Evolutionary conservation across 2,888 invertebrate genomes (phyloP).

Genomic region (Chloroclystis v-ata): DNA sequence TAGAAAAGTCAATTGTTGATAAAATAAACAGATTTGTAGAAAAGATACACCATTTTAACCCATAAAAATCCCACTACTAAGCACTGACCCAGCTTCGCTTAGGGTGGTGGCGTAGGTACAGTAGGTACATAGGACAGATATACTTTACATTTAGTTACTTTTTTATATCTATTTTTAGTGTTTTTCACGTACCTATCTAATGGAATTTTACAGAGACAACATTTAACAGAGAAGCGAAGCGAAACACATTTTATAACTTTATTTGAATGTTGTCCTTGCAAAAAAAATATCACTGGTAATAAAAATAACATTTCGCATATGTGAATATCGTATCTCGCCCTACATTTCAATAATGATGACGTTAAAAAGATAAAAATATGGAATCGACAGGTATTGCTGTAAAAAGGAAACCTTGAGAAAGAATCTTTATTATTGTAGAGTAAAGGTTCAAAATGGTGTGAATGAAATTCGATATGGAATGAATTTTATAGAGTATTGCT

Average conservation of each 20-base stretch:
- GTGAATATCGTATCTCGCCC: conserved; percentile 21
- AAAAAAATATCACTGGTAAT: conserved; percentile 19
- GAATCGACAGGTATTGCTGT: conserved; percentile 1
- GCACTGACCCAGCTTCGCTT: no score
- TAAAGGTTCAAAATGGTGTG: background rate
- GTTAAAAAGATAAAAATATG: conserved; percentile 8
- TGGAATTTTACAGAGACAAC: no score
- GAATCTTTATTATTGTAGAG: background rate
- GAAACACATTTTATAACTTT: background rate
- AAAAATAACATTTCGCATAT: conserved; percentile 26
- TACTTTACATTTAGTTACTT: no score
- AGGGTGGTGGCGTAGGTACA: no score
- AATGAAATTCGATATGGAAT: background rate
- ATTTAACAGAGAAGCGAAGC: conserved; percentile 4
- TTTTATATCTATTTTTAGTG: no score
- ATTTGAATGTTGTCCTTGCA: conserved; percentile 4
- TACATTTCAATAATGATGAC: conserved; percentile 16
- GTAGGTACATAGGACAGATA: no score
- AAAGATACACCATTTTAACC: no score
- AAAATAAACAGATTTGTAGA: no score
- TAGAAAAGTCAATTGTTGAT: no score
- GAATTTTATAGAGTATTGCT: background rate
- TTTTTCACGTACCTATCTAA: no score
- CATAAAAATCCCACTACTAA: no score
- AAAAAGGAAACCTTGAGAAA: background rate